Base-by-base conservation (phyloP, 2,797 vertebrate genomes). In the Scarus forsteni region DNA sequence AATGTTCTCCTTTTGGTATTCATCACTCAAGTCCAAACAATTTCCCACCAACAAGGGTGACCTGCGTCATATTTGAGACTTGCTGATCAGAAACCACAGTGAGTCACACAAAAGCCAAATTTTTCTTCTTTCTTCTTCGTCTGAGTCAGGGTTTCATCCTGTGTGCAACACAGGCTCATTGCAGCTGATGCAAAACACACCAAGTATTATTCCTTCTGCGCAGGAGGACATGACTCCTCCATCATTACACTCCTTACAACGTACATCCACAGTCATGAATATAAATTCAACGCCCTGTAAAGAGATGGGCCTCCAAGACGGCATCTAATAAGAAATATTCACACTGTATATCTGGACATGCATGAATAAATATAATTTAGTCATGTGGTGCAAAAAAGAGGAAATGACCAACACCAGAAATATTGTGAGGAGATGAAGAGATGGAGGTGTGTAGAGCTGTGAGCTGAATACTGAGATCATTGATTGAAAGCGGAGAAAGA, bases 321-420 rank as follows among this genome's bases (percentile, higher is more conserved):
- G 57, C 60, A 51, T 53, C 66, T 81, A 70, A 90, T 81, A 82
- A 73, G 79, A 81, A 27, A 83, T 79, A 88, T 87, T 88, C 66
- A 84, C 75, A 79, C 79, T 80, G 72, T 86, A 85, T 58, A 60
- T 53, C 54, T n/a, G 71, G 84, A 53, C 71, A 79, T 76, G 79
- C 80, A 71, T 85, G 84, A 84, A 83, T 80, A 84, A 81, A 83
- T 79, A 77, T 79, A 83, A 86, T 71, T 77, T 77, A 80, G 58
- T 27, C n/a, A 75, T 42, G 55, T 63, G 71, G 67, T 50, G 65
- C 61, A 81, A 80, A 79, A 62, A 70, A 68, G 64, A 76, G 70
- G 72, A 83, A 75, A 79, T 69, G 73, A 82, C 65, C 75, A 69
- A 75, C 59, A 62, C 66, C 77, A 77, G 70, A 78, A 60, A 58